Evolutionary conservation across 1,140 invertebrate genomes (phyloP).

Genomic region (Platyura marginata): DNA sequence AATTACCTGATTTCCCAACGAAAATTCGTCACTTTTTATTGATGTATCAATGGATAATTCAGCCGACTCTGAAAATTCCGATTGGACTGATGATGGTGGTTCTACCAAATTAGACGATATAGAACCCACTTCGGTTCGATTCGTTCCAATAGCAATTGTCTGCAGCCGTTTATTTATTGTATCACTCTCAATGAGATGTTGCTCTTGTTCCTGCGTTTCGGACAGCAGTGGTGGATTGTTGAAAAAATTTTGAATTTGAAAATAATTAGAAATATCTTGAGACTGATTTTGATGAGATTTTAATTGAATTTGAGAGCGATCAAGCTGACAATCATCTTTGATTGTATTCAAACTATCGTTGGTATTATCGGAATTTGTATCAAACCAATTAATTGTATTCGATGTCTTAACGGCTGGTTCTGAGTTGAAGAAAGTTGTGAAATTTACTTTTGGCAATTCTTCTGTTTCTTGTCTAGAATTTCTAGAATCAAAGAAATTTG

Average conservation of each 20-base stretch:
- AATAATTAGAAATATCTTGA: not conserved
- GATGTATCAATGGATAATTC: not conserved
- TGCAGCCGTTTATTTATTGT: constrained; percentile 8
- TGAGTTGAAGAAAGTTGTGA: too few relatives aligned
- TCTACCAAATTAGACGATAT: constrained; percentile 17
- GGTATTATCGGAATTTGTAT: too few relatives aligned
- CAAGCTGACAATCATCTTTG: too few relatives aligned
- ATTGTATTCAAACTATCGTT: too few relatives aligned
- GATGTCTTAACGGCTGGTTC: too few relatives aligned
- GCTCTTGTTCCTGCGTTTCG: not conserved
- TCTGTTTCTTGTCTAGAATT: too few relatives aligned
- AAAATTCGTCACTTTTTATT: not conserved
- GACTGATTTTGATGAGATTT: not conserved
- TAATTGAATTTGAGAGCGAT: not conserved
- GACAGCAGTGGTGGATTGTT: constrained; percentile 18
- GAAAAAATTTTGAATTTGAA: constrained; percentile 19
- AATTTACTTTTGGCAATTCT: too few relatives aligned
- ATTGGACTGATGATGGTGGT: constrained; percentile 16
- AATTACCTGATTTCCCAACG: not conserved
- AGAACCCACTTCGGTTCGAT: not conserved
- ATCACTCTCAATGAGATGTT: constrained; percentile 14
- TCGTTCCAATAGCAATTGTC: not conserved
- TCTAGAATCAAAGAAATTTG: too few relatives aligned
- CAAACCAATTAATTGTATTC: too few relatives aligned
- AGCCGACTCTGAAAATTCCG: not conserved